phyloP scores from a whole-genome alignment of 2,113 vertebrate genomes.

The Istiophorus platypterus region DNA sequence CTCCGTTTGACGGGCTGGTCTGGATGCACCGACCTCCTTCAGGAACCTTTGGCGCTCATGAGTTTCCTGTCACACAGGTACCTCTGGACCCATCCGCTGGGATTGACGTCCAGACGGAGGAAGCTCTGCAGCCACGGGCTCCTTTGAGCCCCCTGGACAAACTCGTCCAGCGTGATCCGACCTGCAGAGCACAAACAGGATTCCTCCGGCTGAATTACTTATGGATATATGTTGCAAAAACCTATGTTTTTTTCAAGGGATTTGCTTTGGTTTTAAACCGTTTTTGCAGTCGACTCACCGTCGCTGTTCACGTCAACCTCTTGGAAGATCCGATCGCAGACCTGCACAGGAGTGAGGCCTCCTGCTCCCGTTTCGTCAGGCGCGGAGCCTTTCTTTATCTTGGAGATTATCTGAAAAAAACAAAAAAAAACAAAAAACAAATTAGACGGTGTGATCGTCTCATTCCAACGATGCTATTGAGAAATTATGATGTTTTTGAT shows the following conservation, averaged over 20 bases:
- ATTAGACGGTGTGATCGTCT: neutral
- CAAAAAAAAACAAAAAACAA: too few relatives aligned
- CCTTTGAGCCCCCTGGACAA: slow-evolving; percentile 68
- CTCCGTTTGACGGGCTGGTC: neutral
- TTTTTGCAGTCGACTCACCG: slow-evolving; percentile 69
- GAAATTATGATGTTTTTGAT: neutral
- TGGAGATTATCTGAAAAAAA: slow-evolving; percentile 65
- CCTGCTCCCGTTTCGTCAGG: slow-evolving; percentile 2
- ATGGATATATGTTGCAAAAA: neutral
- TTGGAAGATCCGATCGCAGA: slow-evolving; percentile 71
- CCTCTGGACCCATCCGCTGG: slow-evolving; percentile 58
- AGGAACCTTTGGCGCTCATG: neutral
- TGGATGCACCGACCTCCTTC: neutral
- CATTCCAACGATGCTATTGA: neutral
- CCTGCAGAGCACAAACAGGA: slow-evolving; percentile 51
- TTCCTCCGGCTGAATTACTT: neutral
- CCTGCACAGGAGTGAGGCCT: slow-evolving; percentile 43
- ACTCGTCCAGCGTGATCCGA: slow-evolving; percentile 73
- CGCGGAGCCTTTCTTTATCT: slow-evolving; percentile 48
- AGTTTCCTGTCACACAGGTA: slow-evolving; percentile 48
- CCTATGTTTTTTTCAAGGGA: neutral
- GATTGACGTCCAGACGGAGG: slow-evolving; percentile 70
- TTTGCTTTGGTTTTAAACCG: neutral
- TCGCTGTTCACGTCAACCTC: slow-evolving; percentile 72
- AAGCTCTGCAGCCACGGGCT: slow-evolving; percentile 70